A percentile compares a stretch with the other conserved stretches of the same genome.
Evolutionary conservation across 1,140 invertebrate genomes (phyloP).

Genomic region (Pomacea maculata): DNA sequence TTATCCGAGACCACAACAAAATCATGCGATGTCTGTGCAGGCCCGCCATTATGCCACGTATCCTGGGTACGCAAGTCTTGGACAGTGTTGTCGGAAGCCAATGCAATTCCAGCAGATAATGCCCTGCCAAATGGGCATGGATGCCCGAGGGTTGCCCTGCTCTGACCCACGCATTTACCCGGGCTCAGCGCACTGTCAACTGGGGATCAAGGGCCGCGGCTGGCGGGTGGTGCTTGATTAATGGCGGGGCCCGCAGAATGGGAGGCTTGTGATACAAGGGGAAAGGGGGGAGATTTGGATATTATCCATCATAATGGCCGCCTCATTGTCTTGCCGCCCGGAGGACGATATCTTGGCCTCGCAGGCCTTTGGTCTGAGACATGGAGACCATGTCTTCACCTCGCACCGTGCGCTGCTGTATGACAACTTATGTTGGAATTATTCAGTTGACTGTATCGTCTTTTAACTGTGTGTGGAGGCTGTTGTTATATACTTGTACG

Average conservation of each 20-base stretch:
- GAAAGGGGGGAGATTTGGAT: slow-evolving; percentile 2
- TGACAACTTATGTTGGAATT: too few species aligned
- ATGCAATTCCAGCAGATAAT: neutral
- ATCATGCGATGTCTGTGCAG: too few species aligned
- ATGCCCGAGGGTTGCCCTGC: neutral
- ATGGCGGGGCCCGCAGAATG: neutral
- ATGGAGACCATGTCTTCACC: neutral
- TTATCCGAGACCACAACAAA: neutral
- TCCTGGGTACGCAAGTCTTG: neutral
- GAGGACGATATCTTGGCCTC: neutral
- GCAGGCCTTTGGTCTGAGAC: neutral
- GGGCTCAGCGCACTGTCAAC: slow-evolving; percentile 4
- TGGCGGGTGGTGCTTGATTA: slow-evolving; percentile 15
- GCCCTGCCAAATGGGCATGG: neutral
- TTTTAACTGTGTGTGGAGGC: too few species aligned
- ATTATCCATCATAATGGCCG: slow-evolving; percentile 20
- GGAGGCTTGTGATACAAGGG: too few species aligned
- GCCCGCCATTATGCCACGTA: neutral
- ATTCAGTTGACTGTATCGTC: too few species aligned
- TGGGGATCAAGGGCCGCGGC: neutral
- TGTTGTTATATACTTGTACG: too few species aligned
- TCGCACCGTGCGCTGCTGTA: too few species aligned
- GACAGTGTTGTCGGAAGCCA: neutral
- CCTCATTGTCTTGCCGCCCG: neutral
- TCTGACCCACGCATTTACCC: neutral